A percentile compares a stretch with the other conserved stretches of the same genome.
These are phyloP conservation scores for Molossus molossus DNA, from an alignment of 2,797 vertebrate species.

Conservation along the genomic window DNA sequence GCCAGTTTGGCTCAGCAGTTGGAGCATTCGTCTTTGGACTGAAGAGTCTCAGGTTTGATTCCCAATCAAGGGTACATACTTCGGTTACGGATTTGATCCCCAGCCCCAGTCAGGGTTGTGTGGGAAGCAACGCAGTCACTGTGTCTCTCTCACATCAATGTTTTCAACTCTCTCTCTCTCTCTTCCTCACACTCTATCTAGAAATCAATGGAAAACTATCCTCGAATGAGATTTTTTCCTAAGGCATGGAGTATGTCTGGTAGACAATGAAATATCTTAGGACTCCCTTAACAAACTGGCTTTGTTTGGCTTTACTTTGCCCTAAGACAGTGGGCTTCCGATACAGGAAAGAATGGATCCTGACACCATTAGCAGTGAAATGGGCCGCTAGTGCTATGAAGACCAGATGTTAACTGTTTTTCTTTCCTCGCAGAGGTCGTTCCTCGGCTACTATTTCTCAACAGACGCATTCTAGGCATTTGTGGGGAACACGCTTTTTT, in stretches of 20 bases:
- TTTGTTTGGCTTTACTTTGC: conserved; percentile 41
- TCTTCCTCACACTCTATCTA: no score
- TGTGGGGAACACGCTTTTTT: accelerated
- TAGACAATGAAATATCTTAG: not conserved
- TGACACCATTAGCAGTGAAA: not conserved
- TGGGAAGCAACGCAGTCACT: no score
- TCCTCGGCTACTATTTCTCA: not conserved
- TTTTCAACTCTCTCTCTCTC: no score
- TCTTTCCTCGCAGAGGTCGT: not conserved
- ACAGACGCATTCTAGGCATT: not conserved
- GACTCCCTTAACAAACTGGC: not conserved
- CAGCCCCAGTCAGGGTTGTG: no score
- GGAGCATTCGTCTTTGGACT: no score
- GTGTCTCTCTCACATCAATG: no score
- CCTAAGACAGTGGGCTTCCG: not conserved
- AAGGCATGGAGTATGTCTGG: not conserved
- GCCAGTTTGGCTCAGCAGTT: no score
- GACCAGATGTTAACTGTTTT: not conserved
- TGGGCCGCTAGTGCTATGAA: not conserved
- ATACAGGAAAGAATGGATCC: not conserved
- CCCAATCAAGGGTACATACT: no score
- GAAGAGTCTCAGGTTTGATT: no score
- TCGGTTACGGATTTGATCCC: no score
- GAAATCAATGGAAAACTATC: no score
- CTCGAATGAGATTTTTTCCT: not conserved